A percentile compares a stretch with the other conserved stretches of the same genome.
Conservation (phyloP, 2,113 vertebrate genomes). For the Damaliscus lunatus region DNA sequence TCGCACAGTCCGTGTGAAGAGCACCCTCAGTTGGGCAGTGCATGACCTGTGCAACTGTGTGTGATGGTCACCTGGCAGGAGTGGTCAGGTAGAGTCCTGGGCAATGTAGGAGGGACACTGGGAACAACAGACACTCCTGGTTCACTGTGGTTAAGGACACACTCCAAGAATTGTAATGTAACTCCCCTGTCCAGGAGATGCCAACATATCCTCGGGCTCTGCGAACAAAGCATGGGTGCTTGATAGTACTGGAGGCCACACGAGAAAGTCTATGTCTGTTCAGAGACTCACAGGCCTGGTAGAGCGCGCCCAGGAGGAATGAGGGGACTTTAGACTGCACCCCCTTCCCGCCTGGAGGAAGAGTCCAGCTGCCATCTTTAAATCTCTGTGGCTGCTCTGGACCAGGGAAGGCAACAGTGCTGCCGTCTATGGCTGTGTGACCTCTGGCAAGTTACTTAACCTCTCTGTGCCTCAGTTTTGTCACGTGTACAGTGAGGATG, state of each 20-base stretch:
- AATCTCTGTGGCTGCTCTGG: neutral
- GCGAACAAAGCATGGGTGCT: neutral
- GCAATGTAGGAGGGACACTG: neutral
- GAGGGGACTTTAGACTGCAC: too few relatives aligned
- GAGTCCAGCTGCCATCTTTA: neutral
- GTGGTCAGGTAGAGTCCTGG: neutral
- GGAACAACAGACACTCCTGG: neutral
- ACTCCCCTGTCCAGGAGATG: neutral
- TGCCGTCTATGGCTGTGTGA: neutral
- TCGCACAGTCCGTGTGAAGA: neutral
- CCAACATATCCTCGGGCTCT: neutral
- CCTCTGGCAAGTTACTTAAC: neutral
- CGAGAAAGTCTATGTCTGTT: neutral
- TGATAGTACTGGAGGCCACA: neutral
- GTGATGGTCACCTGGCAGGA: neutral
- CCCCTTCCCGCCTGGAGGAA: neutral
- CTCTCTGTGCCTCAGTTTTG: neutral
- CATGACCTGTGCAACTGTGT: neutral
- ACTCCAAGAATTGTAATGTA: neutral
- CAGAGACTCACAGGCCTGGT: neutral
- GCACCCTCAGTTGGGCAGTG: neutral
- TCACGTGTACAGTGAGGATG: neutral
- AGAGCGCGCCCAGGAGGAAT: neutral
- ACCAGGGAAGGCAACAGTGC: neutral
- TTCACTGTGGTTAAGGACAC: neutral